Evolutionary conservation across 1,140 invertebrate species (phyloP), one percentile per base, ranked within the genome.

Genomic region (Spodoptera frugiperda): DNA sequence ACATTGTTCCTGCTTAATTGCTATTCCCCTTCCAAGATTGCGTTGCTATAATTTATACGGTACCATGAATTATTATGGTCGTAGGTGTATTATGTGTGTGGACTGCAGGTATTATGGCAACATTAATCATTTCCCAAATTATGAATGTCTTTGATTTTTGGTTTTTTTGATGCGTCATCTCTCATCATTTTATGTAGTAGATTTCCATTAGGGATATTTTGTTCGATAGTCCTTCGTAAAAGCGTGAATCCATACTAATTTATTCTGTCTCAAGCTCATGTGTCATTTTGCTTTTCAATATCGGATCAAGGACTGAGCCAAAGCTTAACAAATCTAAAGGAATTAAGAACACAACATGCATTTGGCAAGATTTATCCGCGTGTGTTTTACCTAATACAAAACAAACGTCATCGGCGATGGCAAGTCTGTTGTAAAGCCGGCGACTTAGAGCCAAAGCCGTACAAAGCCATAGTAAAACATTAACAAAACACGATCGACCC

Each of bases 391-490:
- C 51, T 71, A 55, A 57, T 39, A 57, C 71, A 74, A 75, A 65
- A 65, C 57, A 75, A 75, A 75, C 49, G 25, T 65, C n/a, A 65
- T 75, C 54, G 48, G 33, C 48, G 53, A 65, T 75, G 51, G 72
- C 51, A 75, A 75, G 72, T 44, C 59, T 63, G 72, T n/a, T 53
- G 25, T 17, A 75, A 74, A 75, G 72, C 72, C 59, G 30, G 10
- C 53, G 80, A 77, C 75, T 82, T 81, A 83, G 70, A 79, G 53
- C 63, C 82, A 81, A 89, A 73, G 82, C 84, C 78, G 54, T 81
- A 84, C 82, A 86, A 87, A 85, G 83, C 82, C 79, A 76, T 84
- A 83, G 82, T 86, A 87, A 86, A 88, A 86, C 81, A 87, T 87
- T 87, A 88, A 86, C 86, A 84, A 87, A 89, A 88, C 82, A 82